Evolutionary conservation across 2,113 vertebrate species (phyloP).

Genomic region (Cyprinodon brontotheroides): DNA sequence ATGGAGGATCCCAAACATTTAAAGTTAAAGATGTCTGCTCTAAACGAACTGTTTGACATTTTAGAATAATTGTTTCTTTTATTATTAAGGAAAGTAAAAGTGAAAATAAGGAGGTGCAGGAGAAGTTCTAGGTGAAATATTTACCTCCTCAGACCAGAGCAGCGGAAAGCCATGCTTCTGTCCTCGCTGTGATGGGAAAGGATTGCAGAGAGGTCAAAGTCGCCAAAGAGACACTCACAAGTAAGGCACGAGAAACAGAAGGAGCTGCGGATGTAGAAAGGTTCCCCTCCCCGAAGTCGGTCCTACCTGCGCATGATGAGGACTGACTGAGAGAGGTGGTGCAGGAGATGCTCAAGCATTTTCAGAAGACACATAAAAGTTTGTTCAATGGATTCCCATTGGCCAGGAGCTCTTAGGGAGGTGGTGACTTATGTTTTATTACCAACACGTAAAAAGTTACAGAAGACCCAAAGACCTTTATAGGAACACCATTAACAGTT

Average conservation of each 20-base stretch:
- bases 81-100: not conserved
- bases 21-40: no score
- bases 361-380: conserved; percentile 70
- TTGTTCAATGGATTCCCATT: conserved; percentile 68
- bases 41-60: not conserved
- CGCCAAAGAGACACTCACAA: conserved; percentile 7
- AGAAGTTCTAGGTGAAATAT: conserved; percentile 3
- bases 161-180: conserved; percentile 63
- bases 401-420: conserved; percentile 65
- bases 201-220: conserved; percentile 26
- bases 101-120: no score
- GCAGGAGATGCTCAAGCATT: conserved; percentile 62
- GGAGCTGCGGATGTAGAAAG: conserved; percentile 34
- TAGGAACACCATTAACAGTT: conserved; percentile 24
- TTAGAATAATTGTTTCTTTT: not conserved
- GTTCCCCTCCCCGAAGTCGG: conserved; percentile 52
- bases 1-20: no score
- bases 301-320: conserved; percentile 76
- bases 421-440: conserved; percentile 76
- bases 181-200: conserved; percentile 10
- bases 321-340: conserved; percentile 44
- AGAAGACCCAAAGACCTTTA: conserved; percentile 51
- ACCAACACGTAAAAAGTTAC: conserved; percentile 72
- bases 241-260: conserved; percentile 46
- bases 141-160: conserved; percentile 64